Conservation (phyloP, 2,888 invertebrate genomes). For the Podabrus alpinus region DNA sequence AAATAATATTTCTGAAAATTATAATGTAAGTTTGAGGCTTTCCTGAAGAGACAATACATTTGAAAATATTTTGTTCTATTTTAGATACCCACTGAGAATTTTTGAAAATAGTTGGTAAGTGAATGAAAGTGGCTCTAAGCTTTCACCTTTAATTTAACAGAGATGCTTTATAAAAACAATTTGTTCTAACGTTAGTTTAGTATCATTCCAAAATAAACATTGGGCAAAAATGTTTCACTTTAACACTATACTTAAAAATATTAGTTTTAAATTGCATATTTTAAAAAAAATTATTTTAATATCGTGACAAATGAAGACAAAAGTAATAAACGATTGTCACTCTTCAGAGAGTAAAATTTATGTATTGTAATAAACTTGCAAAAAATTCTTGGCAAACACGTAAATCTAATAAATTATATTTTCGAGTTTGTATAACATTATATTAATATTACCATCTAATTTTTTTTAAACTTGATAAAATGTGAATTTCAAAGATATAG, state of each 20-base stretch:
- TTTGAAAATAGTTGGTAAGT: neutral
- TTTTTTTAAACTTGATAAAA: neutral
- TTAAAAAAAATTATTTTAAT: neutral
- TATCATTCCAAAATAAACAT: neutral
- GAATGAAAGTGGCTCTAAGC: neutral
- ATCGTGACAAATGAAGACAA: neutral
- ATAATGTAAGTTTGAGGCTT: neutral
- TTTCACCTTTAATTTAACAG: neutral
- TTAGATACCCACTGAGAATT: neutral
- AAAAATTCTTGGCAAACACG: conserved; percentile 4
- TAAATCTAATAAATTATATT: neutral
- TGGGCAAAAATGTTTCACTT: neutral
- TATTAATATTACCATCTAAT: neutral
- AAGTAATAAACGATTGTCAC: neutral
- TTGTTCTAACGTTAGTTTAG: neutral
- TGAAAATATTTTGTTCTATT: neutral
- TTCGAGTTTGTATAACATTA: neutral
- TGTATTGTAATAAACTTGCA: neutral
- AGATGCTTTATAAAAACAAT: neutral
- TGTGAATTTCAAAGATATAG: neutral
- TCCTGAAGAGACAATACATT: neutral
- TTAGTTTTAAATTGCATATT: neutral
- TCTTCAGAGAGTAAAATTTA: neutral
- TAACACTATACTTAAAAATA: neutral
- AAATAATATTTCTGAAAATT: neutral